Evolutionary conservation across 1,140 invertebrate genomes (phyloP).

Genomic region (Ditylenchus dipsaci): DNA sequence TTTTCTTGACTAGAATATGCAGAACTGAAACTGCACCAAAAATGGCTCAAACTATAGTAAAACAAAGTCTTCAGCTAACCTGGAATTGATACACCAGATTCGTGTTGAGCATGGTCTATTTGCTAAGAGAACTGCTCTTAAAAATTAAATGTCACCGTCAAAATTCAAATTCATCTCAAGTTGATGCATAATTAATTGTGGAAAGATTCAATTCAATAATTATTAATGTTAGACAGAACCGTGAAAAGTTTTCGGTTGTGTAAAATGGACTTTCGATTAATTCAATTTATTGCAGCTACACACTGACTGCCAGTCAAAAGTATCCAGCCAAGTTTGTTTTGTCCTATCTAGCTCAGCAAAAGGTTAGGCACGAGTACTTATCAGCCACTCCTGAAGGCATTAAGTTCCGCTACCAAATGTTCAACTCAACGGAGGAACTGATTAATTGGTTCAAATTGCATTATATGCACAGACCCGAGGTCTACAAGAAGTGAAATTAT

Average conservation of each 20-base stretch:
- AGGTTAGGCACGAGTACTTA: conserved; percentile 82
- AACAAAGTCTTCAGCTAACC: no score
- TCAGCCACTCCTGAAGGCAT: conserved; percentile 86
- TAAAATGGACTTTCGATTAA: conserved; percentile 1
- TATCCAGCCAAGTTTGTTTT: conserved; percentile 91
- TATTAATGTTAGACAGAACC: neutral
- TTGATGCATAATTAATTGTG: no score
- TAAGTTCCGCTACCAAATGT: conserved; percentile 79
- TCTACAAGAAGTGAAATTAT: neutral
- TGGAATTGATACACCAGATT: no score
- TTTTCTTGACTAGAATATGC: no score
- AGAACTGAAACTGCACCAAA: no score
- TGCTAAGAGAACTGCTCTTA: no score
- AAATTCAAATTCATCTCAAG: no score
- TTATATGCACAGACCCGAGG: conserved; percentile 11
- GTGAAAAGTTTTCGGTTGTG: no score
- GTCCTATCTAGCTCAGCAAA: conserved; percentile 80
- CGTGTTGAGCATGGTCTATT: no score
- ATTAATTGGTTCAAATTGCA: conserved; percentile 74
- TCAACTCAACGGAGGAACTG: conserved; percentile 75
- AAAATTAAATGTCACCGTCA: no score
- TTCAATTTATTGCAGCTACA: conserved; percentile 34
- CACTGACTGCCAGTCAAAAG: conserved; percentile 63
- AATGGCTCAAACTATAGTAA: no score
- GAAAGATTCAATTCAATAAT: neutral